Evolutionary conservation across 2,888 invertebrate genomes (phyloP).

Genomic region (Helicoverpa assulta): DNA sequence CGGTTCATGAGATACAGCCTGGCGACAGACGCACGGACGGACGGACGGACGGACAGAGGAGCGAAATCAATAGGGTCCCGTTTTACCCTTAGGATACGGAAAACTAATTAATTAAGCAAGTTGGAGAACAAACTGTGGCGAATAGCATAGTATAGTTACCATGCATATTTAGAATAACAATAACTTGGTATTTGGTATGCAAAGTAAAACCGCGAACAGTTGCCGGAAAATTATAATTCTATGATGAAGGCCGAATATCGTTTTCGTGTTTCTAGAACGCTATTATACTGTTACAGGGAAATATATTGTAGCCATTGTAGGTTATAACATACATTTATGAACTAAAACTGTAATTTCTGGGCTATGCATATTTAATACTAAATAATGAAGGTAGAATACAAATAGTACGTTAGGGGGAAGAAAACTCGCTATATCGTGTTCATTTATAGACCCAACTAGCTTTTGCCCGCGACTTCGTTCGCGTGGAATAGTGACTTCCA

Average conservation of each 20-base stretch:
- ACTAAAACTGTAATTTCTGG: conserved; percentile 1
- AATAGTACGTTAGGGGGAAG: too few relatives aligned
- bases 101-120: not conserved
- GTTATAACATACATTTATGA: not conserved
- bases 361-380: too few relatives aligned
- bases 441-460: too few relatives aligned
- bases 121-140: conserved; percentile 23
- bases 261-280: conserved; percentile 43
- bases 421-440: too few relatives aligned
- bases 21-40: too few relatives aligned
- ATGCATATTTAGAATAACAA: conserved; percentile 34
- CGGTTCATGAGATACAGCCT: too few relatives aligned
- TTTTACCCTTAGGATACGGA: not conserved
- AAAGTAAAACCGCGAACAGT: conserved; percentile 55
- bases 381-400: too few relatives aligned
- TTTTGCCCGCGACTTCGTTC: too few relatives aligned
- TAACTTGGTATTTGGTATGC: conserved; percentile 58
- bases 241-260: conserved; percentile 46
- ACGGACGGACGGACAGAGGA: too few relatives aligned
- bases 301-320: conserved; percentile 24
- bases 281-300: conserved; percentile 24
- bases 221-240: conserved; percentile 65
- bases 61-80: too few relatives aligned
- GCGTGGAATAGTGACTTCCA: too few relatives aligned
- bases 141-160: conserved; percentile 1